Conservation (phyloP, 2,797 vertebrate species). For the Rhinatrema bivittatum region DNA sequence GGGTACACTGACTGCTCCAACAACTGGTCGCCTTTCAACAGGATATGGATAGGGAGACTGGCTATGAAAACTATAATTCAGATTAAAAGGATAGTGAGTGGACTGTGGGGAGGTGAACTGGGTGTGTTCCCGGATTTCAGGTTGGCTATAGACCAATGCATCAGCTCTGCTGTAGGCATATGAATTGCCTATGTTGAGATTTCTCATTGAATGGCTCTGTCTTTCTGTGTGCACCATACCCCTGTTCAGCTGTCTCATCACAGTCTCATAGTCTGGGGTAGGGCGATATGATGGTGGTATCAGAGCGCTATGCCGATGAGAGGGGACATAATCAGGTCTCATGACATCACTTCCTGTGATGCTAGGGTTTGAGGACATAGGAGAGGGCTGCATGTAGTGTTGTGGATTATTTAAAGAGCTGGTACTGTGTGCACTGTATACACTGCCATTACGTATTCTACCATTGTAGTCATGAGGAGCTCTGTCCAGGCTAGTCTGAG, state of each 20-base stretch:
- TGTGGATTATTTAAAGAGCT: constrained; percentile 91
- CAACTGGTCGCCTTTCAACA: constrained; percentile 77
- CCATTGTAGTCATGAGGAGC: constrained; percentile 76
- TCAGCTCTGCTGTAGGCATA: constrained; percentile 91
- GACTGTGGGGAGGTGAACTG: constrained; percentile 51
- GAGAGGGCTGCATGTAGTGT: constrained; percentile 88
- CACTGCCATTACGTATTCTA: constrained; percentile 86
- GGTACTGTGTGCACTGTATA: constrained; percentile 95
- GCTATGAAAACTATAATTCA: constrained; percentile 90
- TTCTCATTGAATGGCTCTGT: constrained; percentile 92
- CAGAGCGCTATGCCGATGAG: constrained; percentile 86
- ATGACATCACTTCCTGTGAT: constrained; percentile 88
- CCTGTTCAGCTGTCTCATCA: constrained; percentile 87
- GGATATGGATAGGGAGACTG: constrained; percentile 82
- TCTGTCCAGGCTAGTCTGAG: constrained; percentile 91
- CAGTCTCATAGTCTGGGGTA: constrained; percentile 93
- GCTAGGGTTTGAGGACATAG: constrained; percentile 95
- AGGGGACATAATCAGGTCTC: constrained; percentile 81
- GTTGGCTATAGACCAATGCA: constrained; percentile 93
- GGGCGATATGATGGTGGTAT: constrained; percentile 93
- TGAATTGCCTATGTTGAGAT: constrained; percentile 85
- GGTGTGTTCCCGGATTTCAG: constrained; percentile 86
- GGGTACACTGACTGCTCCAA: constrained; percentile 91
- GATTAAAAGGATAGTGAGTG: constrained; percentile 76
- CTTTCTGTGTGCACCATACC: constrained; percentile 70